Percentiles rank a stretch among this genome's conserved stretches.
phyloP scores from a whole-genome alignment of 2,888 invertebrate genomes.

The Tinea semifulvella region DNA sequence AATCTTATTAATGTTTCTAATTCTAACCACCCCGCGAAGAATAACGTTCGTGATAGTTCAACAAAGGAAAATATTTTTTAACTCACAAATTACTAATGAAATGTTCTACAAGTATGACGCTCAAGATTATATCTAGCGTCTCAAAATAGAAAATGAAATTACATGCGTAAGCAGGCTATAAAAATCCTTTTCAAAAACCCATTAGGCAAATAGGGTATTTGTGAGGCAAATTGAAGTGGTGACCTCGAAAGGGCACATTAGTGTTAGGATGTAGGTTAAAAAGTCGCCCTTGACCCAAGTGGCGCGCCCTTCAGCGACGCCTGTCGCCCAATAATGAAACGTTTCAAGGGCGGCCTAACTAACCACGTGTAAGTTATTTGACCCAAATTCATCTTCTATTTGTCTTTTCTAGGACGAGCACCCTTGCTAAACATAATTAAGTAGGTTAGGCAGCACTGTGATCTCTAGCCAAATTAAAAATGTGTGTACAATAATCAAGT shows the following conservation, averaged over 20 bases:
- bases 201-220: constrained; percentile 10
- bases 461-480: too few species aligned
- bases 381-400: constrained; percentile 7
- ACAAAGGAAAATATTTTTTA: too few species aligned
- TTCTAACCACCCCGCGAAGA: too few species aligned
- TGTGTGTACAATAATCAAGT: too few species aligned
- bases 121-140: too few species aligned
- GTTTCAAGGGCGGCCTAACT: constrained; percentile 35
- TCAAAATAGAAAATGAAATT: too few species aligned
- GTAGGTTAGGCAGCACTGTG: too few species aligned
- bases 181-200: constrained; percentile 7
- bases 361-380: constrained; percentile 12
- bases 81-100: too few species aligned
- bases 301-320: constrained; percentile 37
- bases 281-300: constrained; percentile 55
- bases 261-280: constrained; percentile 50
- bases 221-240: constrained; percentile 26
- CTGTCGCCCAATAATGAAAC: constrained; percentile 26
- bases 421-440: too few species aligned
- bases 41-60: too few species aligned
- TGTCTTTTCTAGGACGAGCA: background rate
- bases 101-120: too few species aligned
- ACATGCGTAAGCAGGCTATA: constrained; percentile 1
- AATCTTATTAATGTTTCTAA: too few species aligned
- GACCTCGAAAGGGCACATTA: constrained; percentile 39